phyloP scores from a whole-genome alignment of 2,888 invertebrate species.

The Hirtodrosophila cameraria region DNA sequence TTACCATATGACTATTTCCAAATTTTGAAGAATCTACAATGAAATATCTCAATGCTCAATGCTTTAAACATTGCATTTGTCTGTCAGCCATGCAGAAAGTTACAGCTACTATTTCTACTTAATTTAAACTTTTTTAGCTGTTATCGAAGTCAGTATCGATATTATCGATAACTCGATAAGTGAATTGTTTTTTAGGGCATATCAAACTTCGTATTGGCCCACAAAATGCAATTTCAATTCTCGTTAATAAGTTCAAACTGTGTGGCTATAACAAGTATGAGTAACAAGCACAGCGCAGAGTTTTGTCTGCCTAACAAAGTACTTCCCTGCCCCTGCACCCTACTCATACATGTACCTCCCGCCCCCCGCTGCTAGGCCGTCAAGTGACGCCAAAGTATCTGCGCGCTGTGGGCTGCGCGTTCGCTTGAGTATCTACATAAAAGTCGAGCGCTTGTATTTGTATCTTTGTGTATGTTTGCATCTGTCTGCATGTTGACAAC shows the following conservation, averaged over 20 bases:
- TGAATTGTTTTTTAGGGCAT: slow-evolving; percentile 1
- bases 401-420: slow-evolving; percentile 51
- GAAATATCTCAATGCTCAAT: too few species aligned
- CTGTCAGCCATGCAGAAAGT: too few species aligned
- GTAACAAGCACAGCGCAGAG: slow-evolving; percentile 24
- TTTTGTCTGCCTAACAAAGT: slow-evolving; percentile 30
- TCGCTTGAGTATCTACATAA: slow-evolving; percentile 47
- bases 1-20: too few species aligned
- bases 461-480: slow-evolving; percentile 47
- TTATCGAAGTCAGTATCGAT: too few species aligned
- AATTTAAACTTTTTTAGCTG: too few species aligned
- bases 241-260: slow-evolving; percentile 62
- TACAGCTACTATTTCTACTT: too few species aligned
- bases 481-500: slow-evolving; percentile 57
- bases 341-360: too few species aligned
- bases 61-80: too few species aligned
- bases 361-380: slow-evolving; percentile 2
- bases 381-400: slow-evolving; percentile 48
- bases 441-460: slow-evolving; percentile 26
- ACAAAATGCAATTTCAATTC: slow-evolving; percentile 13
- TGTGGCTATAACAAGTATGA: slow-evolving; percentile 28
- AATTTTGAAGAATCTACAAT: too few species aligned
- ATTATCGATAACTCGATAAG: too few species aligned
- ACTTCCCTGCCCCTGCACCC: background rate
- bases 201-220: background rate